A percentile compares a stretch with the other conserved stretches of the same genome.
Conservation (phyloP, 2,113 vertebrate species). For the Pedionomus torquatus region DNA sequence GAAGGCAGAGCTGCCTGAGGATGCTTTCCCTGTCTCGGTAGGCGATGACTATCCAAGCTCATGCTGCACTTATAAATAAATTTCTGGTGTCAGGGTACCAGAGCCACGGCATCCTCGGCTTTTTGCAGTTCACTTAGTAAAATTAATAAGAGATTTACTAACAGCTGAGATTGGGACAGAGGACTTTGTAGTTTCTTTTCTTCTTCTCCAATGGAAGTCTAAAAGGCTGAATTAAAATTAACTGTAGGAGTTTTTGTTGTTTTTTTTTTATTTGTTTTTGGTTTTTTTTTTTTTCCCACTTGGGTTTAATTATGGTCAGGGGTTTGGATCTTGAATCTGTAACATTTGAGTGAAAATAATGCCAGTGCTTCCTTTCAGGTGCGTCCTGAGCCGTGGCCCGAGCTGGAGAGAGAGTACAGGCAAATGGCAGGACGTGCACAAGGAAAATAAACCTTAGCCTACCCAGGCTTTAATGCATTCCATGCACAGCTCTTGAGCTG, state of each 20-base stretch:
- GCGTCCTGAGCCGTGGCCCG: conserved; percentile 14
- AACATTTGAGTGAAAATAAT: conserved; percentile 27
- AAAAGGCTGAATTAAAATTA: neutral
- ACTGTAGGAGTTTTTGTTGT: neutral
- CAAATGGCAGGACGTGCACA: neutral
- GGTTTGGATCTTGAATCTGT: neutral
- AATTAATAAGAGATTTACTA: neutral
- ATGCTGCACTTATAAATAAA: neutral
- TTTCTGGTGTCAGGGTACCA: neutral
- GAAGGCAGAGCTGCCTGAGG: neutral
- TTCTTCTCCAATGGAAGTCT: neutral
- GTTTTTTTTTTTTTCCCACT: too few species aligned
- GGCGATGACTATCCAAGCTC: accelerated
- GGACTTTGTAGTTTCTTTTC: neutral
- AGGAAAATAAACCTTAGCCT: neutral
- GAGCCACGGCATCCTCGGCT: neutral
- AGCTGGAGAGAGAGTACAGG: neutral
- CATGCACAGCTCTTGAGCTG: neutral
- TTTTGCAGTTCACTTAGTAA: neutral
- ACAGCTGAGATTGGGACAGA: neutral
- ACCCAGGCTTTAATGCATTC: neutral
- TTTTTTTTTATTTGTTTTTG: neutral
- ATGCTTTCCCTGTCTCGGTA: neutral
- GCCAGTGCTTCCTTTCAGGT: neutral
- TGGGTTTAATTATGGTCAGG: neutral